A percentile compares a stretch with the other conserved stretches of the same genome.
phyloP scores from a whole-genome alignment of 2,888 invertebrate species.

The Eulithis testata region DNA sequence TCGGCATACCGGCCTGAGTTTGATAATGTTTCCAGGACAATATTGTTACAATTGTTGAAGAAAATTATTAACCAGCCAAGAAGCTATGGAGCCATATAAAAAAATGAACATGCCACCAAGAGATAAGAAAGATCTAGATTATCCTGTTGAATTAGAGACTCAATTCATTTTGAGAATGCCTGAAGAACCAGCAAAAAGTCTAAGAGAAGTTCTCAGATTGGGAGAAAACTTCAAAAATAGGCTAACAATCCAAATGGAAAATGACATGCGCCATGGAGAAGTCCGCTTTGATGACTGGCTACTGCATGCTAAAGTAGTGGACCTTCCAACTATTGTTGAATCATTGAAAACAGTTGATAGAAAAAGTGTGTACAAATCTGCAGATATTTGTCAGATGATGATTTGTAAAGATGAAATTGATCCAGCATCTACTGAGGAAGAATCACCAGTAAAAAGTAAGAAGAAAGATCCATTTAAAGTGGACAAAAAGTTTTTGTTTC shows the following conservation, averaged over 20 bases:
- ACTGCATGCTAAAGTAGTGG: conserved; percentile 94
- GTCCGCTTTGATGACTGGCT: conserved; percentile 95
- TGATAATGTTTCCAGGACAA: not conserved
- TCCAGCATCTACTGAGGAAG: conserved; percentile 89
- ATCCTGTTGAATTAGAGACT: conserved; percentile 90
- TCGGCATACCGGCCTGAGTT: too few relatives aligned
- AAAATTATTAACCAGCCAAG: too few relatives aligned
- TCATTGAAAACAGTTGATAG: conserved; percentile 97
- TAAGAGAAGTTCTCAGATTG: conserved; percentile 90
- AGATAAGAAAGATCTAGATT: conserved; percentile 74
- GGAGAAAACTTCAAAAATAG: conserved; percentile 93
- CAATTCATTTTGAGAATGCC: conserved; percentile 93
- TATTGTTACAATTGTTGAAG: not conserved
- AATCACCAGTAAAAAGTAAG: conserved; percentile 90
- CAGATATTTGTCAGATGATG: conserved; percentile 97
- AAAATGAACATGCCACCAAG: conserved; percentile 61
- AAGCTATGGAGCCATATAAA: conserved; percentile 24
- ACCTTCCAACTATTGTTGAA: conserved; percentile 96
- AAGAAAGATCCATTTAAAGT: conserved; percentile 92
- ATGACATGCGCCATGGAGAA: conserved; percentile 95
- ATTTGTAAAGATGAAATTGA: conserved; percentile 96
- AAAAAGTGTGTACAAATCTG: conserved; percentile 98
- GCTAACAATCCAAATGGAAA: conserved; percentile 92
- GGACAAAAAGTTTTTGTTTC: conserved; percentile 97
- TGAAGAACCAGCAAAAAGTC: conserved; percentile 89